Evolutionary conservation across 2,113 vertebrate species (phyloP).

Genomic region (Hypomesus transpacificus): DNA sequence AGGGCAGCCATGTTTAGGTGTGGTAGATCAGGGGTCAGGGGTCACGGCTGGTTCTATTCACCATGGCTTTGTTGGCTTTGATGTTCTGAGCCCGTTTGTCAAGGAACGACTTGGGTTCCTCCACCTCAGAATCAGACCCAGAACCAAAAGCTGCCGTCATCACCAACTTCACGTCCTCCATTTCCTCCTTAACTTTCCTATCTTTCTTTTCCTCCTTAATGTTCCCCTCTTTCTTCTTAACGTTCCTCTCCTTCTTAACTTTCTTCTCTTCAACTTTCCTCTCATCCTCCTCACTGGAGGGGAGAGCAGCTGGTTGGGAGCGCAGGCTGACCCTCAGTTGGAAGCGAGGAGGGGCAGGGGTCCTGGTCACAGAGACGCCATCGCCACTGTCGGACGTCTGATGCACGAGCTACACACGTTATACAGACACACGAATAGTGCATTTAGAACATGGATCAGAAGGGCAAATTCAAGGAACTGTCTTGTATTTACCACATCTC

Average conservation of each 20-base stretch:
- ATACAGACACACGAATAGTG: not conserved
- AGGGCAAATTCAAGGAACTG: not conserved
- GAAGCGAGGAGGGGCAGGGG: conserved; percentile 35
- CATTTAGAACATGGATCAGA: not conserved
- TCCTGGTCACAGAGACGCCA: conserved; percentile 8
- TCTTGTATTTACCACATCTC: no score
- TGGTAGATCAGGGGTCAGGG: not conserved
- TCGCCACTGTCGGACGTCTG: conserved; percentile 40
- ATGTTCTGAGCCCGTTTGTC: conserved; percentile 68
- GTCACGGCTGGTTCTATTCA: conserved; percentile 24
- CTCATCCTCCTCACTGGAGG: conserved; percentile 32
- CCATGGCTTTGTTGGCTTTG: conserved; percentile 75
- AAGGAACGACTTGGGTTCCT: conserved; percentile 51
- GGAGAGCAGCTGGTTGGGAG: not conserved
- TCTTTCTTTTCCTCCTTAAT: conserved; percentile 38
- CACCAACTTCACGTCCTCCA: not conserved
- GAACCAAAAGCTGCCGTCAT: not conserved
- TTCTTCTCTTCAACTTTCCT: not conserved
- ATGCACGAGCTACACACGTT: not conserved
- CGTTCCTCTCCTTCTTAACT: not conserved
- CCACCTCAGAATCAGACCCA: conserved; percentile 42
- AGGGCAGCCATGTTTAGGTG: not conserved
- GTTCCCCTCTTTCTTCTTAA: conserved; percentile 1
- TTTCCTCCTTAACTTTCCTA: not conserved
- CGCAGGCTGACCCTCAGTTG: conserved; percentile 61